A percentile compares a stretch with the other conserved stretches of the same genome.
Evolutionary conservation across 2,797 vertebrate species (phyloP).

Genomic region (Coreius guichenoti): DNA sequence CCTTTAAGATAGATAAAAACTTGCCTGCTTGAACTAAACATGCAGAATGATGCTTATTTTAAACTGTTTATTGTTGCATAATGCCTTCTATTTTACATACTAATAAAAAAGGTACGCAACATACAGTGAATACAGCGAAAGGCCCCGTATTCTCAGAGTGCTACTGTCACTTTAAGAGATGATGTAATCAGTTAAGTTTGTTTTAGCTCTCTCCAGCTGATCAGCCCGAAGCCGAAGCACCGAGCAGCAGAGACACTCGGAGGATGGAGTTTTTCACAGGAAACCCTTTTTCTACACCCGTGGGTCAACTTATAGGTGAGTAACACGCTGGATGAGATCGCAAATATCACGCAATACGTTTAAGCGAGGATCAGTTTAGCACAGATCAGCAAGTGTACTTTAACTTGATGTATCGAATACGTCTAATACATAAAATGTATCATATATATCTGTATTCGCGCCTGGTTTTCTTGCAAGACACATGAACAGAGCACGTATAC

Average conservation of each 20-base stretch:
- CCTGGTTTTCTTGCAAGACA: neutral
- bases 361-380: neutral
- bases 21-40: neutral
- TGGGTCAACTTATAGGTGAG: constrained; percentile 81
- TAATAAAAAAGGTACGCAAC: neutral
- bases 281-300: constrained; percentile 77
- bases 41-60: neutral
- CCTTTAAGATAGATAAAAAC: neutral
- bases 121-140: constrained; percentile 42
- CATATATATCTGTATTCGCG: neutral
- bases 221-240: constrained; percentile 20
- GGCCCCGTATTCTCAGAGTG: neutral
- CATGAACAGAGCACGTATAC: neutral
- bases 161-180: constrained; percentile 73
- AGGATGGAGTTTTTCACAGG: constrained; percentile 81
- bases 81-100: constrained; percentile 23
- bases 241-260: neutral
- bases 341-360: neutral
- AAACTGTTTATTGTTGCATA: neutral
- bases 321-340: neutral
- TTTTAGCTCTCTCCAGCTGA: constrained; percentile 33
- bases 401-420: neutral
- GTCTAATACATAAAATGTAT: neutral
- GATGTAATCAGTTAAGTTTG: constrained; percentile 68
- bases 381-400: neutral